A percentile compares a stretch with the other conserved stretches of the same genome.
phyloP scores from a whole-genome alignment of 2,797 vertebrate genomes.

The Morus bassanus region DNA sequence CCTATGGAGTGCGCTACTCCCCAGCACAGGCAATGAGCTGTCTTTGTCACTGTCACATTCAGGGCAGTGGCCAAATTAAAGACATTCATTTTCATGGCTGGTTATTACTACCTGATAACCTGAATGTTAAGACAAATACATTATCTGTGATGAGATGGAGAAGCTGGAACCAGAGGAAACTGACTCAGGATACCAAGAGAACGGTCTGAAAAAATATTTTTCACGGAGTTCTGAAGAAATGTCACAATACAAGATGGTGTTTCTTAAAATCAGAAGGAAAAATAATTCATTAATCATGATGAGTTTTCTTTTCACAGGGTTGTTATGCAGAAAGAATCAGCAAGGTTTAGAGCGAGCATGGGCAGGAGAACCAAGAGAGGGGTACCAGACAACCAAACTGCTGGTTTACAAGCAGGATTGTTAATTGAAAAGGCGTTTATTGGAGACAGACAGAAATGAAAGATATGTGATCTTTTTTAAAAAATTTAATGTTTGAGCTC shows the following conservation, averaged over 20 bases:
- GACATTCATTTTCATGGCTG: neutral
- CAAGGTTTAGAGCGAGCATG: rapidly evolving
- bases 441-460: neutral
- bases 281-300: neutral
- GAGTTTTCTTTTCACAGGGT: neutral
- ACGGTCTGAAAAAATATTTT: neutral
- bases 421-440: rapidly evolving
- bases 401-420: neutral
- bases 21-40: neutral
- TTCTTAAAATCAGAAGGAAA: neutral
- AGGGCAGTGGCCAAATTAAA: neutral
- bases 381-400: neutral
- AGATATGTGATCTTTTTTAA: rapidly evolving
- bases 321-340: neutral
- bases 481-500: too few species aligned
- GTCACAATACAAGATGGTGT: neutral
- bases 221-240: neutral
- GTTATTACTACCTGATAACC: neutral
- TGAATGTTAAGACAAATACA: neutral
- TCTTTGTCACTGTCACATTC: neutral
- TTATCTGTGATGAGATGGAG: neutral
- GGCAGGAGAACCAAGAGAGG: neutral
- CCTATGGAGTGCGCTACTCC: neutral
- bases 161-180: neutral
- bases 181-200: neutral